phyloP scores from a whole-genome alignment of 2,888 invertebrate genomes.

The Anthoptus insignis region DNA sequence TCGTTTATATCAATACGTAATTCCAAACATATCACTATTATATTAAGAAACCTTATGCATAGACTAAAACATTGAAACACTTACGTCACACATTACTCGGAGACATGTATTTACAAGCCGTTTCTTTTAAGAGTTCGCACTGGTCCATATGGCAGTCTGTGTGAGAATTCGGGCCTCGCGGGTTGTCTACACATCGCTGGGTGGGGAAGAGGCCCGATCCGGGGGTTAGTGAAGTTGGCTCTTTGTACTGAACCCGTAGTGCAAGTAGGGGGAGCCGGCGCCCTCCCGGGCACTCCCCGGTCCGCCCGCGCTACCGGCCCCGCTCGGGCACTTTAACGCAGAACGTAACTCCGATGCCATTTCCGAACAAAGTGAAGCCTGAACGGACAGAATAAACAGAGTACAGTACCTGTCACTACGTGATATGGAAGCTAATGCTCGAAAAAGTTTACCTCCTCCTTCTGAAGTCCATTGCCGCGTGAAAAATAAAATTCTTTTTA shows the following conservation, averaged over 20 bases:
- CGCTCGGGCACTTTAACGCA: slow-evolving; percentile 89
- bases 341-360: slow-evolving; percentile 91
- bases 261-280: slow-evolving; percentile 88
- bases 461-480: slow-evolving; percentile 60
- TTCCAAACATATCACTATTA: slow-evolving; percentile 20
- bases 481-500: slow-evolving; percentile 43
- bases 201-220: slow-evolving; percentile 75
- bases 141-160: slow-evolving; percentile 37
- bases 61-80: slow-evolving; percentile 44
- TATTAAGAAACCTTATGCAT: slow-evolving; percentile 21
- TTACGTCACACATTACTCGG: slow-evolving; percentile 41
- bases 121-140: slow-evolving; percentile 13
- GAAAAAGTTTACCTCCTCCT: slow-evolving; percentile 77
- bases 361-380: slow-evolving; percentile 91
- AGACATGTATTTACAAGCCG: slow-evolving; percentile 50
- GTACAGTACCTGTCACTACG: slow-evolving; percentile 45
- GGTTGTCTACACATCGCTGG: slow-evolving; percentile 78
- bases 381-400: slow-evolving; percentile 56
- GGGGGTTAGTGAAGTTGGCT: slow-evolving; percentile 83
- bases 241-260: slow-evolving; percentile 88
- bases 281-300: slow-evolving; percentile 77
- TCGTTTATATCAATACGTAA: too few species aligned
- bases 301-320: slow-evolving; percentile 74
- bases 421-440: slow-evolving; percentile 43
- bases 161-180: slow-evolving; percentile 32